Percentiles rank a stretch among this genome's conserved stretches.
phyloP scores from a whole-genome alignment of 2,888 invertebrate species.

The Ormyrus labotus region DNA sequence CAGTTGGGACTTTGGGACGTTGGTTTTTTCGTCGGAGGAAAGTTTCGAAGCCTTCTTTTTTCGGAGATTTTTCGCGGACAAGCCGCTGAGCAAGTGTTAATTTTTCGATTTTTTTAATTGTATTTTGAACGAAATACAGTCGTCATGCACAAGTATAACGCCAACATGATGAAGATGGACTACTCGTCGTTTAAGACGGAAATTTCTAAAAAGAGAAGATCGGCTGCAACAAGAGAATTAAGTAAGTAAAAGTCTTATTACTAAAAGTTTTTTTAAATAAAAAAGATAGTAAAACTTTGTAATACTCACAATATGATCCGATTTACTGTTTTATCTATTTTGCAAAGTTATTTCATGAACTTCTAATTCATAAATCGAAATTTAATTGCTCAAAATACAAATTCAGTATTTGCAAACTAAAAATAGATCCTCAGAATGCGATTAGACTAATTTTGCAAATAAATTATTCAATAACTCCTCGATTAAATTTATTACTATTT shows the following conservation, averaged over 20 bases:
- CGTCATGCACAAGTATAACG: conserved; percentile 53
- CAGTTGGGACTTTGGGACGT: too few species aligned
- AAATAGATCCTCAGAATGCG: too few species aligned
- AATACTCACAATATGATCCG: too few species aligned
- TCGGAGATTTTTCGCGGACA: too few species aligned
- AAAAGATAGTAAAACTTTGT: not conserved
- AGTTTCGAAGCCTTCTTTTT: too few species aligned
- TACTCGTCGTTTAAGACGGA: conserved; percentile 77
- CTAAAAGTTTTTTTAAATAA: not conserved
- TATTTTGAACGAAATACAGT: not conserved
- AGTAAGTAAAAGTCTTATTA: conserved; percentile 73
- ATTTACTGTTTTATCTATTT: not conserved
- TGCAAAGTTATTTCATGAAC: too few species aligned
- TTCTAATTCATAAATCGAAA: too few species aligned
- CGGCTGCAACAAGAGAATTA: conserved; percentile 77
- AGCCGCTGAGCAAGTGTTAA: too few species aligned
- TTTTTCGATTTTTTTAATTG: not conserved
- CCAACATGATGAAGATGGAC: conserved; percentile 71
- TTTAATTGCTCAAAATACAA: too few species aligned
- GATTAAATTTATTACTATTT: too few species aligned
- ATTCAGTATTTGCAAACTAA: too few species aligned
- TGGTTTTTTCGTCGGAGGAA: too few species aligned
- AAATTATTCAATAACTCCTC: not conserved
- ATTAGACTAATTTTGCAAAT: not conserved
- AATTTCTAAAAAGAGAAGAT: conserved; percentile 75